Evolutionary conservation across 2,113 vertebrate species (phyloP).

Genomic region (Tyto alba): DNA sequence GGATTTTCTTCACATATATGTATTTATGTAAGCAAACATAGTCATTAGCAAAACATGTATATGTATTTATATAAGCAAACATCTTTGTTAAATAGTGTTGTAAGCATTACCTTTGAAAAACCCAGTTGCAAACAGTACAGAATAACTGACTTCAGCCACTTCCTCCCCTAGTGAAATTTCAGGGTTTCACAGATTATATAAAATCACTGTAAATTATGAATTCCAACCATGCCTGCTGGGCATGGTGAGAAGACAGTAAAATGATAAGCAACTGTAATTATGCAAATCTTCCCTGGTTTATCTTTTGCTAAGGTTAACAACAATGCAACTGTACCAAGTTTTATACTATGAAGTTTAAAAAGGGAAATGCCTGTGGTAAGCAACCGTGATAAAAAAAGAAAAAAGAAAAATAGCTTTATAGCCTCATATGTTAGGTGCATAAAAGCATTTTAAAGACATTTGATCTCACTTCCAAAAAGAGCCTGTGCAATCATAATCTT

Average conservation of each 20-base stretch:
- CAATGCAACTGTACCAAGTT: not conserved
- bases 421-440: not conserved
- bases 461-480: not conserved
- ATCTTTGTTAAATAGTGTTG: not conserved
- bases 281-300: constrained; percentile 11
- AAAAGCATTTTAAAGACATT: not conserved
- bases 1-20: not conserved
- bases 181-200: not conserved
- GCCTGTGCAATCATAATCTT: not conserved
- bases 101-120: not conserved
- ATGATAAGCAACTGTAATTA: constrained; percentile 17
- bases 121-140: not conserved
- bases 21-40: not conserved
- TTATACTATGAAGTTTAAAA: not conserved
- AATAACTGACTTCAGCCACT: not conserved
- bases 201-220: not conserved
- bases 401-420: not conserved
- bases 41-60: not conserved
- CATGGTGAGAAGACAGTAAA: not conserved
- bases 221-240: not conserved
- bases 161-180: not conserved
- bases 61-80: not conserved
- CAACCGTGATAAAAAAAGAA: not conserved
- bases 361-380: constrained; percentile 17
- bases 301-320: constrained; percentile 8